These are phyloP conservation scores for Metellina segmentata DNA, from an alignment of 2,888 invertebrate species.

Conservation along the genomic window DNA sequence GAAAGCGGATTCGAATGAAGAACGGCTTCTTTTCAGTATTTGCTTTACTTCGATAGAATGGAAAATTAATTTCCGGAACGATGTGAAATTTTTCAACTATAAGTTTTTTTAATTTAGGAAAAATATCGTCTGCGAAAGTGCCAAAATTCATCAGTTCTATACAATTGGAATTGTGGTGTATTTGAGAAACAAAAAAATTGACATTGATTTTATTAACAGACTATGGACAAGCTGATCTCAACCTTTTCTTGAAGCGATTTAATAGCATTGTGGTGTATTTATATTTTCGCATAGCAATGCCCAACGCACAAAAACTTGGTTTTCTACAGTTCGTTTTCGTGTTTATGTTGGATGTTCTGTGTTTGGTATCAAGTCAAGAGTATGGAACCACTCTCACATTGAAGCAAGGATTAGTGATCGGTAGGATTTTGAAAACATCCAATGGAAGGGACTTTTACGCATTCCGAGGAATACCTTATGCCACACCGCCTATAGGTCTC, in stretches of 20 bases:
- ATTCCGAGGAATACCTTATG: constrained; percentile 82
- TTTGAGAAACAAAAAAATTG: no score
- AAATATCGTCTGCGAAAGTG: no score
- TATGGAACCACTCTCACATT: constrained; percentile 69
- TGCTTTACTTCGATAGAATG: no score
- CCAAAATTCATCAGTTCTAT: no score
- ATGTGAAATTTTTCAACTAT: no score
- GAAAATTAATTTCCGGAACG: no score
- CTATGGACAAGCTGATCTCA: no score
- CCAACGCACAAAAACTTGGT: constrained; percentile 17
- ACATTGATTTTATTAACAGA: no score
- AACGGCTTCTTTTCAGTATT: no score
- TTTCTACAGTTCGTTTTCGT: constrained; percentile 8
- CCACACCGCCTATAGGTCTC: constrained; percentile 80
- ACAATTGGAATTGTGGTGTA: no score
- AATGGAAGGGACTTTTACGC: constrained; percentile 76
- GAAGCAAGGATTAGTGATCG: constrained; percentile 76
- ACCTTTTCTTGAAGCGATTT: neutral
- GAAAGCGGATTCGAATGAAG: no score
- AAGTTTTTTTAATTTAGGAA: no score
- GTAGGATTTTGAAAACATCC: constrained; percentile 74
- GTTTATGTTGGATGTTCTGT: neutral
- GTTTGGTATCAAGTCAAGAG: constrained; percentile 47
- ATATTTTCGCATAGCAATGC: constrained; percentile 15
- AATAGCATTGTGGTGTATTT: neutral